Conservation (phyloP, 2,797 vertebrate species). For the Smutsia temminckii region DNA sequence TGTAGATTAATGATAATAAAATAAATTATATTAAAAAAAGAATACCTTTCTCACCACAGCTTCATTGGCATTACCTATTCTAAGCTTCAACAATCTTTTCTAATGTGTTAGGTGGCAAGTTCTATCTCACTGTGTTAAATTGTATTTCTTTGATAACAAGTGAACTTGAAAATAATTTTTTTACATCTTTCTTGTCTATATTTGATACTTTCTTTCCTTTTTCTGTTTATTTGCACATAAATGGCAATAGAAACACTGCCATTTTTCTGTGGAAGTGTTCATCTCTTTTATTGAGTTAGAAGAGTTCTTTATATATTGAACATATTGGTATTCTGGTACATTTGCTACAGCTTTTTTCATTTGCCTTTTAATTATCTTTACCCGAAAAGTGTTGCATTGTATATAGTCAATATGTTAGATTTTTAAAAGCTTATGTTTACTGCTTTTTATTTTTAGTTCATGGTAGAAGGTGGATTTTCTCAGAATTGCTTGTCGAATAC, state of each 20-base stretch:
- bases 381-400: background rate
- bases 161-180: background rate
- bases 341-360: background rate
- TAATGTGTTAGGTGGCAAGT: background rate
- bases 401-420: background rate
- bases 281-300: background rate
- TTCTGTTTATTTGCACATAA: background rate
- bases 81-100: background rate
- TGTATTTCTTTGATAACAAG: background rate
- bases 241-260: background rate
- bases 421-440: background rate
- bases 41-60: background rate
- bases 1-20: too few species aligned
- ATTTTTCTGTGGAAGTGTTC: background rate
- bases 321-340: background rate
- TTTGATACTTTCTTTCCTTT: background rate
- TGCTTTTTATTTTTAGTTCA: background rate
- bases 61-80: background rate
- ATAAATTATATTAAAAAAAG: too few species aligned
- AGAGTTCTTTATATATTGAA: background rate
- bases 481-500: background rate
- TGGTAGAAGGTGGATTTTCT: background rate
- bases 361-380: slow-evolving; percentile 25
- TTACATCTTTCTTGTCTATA: background rate
- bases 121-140: background rate